Conservation (phyloP, 2,797 vertebrate genomes). For the Periophthalmus magnuspinnatus region DNA sequence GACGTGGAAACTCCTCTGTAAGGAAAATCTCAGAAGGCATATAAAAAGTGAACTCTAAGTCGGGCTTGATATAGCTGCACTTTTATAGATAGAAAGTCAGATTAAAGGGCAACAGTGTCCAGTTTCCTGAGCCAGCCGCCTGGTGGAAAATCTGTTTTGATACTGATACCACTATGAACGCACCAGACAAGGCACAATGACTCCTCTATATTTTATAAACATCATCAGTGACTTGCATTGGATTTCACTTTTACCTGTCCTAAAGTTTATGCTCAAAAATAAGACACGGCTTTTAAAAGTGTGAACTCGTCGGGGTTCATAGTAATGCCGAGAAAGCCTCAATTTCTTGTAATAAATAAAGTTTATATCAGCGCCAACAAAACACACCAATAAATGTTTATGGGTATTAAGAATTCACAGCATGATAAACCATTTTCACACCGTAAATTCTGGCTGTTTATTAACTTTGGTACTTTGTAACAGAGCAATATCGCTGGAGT, state of each 20-base stretch:
- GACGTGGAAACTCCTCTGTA: constrained; percentile 19
- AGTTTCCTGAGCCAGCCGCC: constrained; percentile 33
- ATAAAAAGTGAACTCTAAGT: constrained; percentile 27
- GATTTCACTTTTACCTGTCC: background rate
- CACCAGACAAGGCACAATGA: constrained; percentile 37
- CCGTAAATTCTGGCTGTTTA: constrained; percentile 15
- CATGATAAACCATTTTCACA: constrained; percentile 18
- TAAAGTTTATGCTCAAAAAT: background rate
- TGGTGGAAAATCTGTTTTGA: constrained; percentile 52
- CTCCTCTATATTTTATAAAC: constrained; percentile 56
- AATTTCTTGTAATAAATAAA: constrained; percentile 10
- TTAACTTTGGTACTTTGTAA: constrained; percentile 11
- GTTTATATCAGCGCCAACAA: constrained; percentile 11
- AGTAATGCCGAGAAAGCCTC: constrained; percentile 3
- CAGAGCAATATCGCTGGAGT: background rate
- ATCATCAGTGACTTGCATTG: constrained; percentile 4
- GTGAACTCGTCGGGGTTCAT: background rate
- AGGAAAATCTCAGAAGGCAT: constrained; percentile 22
- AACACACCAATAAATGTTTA: constrained; percentile 16
- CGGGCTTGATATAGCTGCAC: constrained; percentile 45
- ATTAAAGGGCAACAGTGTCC: constrained; percentile 44
- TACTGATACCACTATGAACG: constrained; percentile 41
- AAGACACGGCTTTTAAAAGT: background rate
- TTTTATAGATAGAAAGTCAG: constrained; percentile 55
- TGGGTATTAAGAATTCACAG: constrained; percentile 15